A percentile compares a stretch with the other conserved stretches of the same genome.
phyloP scores from a whole-genome alignment of 2,113 vertebrate genomes.

The Suncus etruscus region DNA sequence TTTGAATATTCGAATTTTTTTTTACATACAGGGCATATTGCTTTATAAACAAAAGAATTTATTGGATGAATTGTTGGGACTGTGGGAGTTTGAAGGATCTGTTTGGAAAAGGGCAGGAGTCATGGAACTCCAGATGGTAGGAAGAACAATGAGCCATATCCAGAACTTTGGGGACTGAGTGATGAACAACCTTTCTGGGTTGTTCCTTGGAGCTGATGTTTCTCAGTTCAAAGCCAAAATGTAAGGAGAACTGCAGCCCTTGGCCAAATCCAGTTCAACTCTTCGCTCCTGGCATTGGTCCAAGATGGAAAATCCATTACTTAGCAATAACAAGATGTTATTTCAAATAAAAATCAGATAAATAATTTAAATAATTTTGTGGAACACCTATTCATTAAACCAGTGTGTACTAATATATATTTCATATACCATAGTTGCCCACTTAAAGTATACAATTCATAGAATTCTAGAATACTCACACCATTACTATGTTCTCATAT shows the following conservation, averaged over 20 bases:
- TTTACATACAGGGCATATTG: not conserved
- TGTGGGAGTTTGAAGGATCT: not conserved
- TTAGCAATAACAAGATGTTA: not conserved
- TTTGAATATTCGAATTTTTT: constrained; percentile 1
- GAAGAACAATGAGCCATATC: rapidly evolving
- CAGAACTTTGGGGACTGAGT: not conserved
- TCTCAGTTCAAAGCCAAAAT: not conserved
- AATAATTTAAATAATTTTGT: not conserved
- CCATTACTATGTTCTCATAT: not conserved
- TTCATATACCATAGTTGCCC: not conserved
- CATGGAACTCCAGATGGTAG: rapidly evolving
- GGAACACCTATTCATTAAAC: not conserved
- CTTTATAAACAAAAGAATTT: not conserved
- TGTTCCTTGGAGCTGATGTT: not conserved
- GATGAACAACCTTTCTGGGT: not conserved
- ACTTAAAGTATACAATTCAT: not conserved
- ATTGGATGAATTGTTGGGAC: not conserved
- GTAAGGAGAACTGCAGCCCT: not conserved
- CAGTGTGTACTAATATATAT: not conserved
- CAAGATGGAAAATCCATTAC: not conserved
- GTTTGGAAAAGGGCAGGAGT: not conserved
- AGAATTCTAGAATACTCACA: constrained; percentile 1
- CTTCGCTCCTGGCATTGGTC: rapidly evolving
- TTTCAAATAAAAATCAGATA: not conserved
- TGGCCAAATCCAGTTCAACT: not conserved